A percentile compares a stretch with the other conserved stretches of the same genome.
Evolutionary conservation across 1,140 invertebrate genomes (phyloP).

Genomic region (Pseudomyrmex gracilis): DNA sequence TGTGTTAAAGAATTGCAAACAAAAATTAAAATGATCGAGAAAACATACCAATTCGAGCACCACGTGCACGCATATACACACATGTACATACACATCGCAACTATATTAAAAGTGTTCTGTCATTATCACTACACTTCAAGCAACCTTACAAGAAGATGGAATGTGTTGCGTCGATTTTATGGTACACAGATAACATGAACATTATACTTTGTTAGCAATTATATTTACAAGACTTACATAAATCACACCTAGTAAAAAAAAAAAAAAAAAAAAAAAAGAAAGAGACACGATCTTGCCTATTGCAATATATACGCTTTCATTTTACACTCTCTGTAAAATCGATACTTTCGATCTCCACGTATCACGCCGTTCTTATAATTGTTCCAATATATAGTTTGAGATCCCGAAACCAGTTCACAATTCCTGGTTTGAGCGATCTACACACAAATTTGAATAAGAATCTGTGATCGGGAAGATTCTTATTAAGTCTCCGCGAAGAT

Average conservation of each 20-base stretch:
- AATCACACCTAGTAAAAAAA: conserved; percentile 78
- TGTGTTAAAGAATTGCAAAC: neutral
- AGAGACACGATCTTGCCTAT: conserved; percentile 76
- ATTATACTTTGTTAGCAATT: conserved; percentile 81
- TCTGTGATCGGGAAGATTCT: neutral
- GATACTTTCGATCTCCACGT: neutral
- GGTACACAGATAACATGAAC: conserved; percentile 82
- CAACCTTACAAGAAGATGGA: conserved; percentile 79
- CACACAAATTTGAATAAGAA: conserved; percentile 29
- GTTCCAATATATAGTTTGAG: conserved; percentile 15
- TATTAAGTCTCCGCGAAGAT: conserved; percentile 5
- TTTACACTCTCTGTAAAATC: neutral
- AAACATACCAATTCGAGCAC: conserved; percentile 33
- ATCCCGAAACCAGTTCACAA: conserved; percentile 53
- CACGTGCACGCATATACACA: conserved; percentile 71
- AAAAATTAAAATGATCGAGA: neutral
- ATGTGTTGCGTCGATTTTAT: conserved; percentile 82
- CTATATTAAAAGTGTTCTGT: conserved; percentile 73
- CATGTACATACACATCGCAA: conserved; percentile 73
- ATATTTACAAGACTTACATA: conserved; percentile 84
- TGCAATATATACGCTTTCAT: conserved; percentile 72
- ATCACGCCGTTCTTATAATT: neutral
- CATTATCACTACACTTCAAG: conserved; percentile 73
- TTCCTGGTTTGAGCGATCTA: conserved; percentile 29
- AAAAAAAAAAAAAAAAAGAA: too few species aligned